Percentiles rank a stretch among this genome's conserved stretches.
These are phyloP conservation scores for Stegophylla sp. DNA, from an alignment of 2,888 invertebrate genomes.

Conservation along the genomic window DNA sequence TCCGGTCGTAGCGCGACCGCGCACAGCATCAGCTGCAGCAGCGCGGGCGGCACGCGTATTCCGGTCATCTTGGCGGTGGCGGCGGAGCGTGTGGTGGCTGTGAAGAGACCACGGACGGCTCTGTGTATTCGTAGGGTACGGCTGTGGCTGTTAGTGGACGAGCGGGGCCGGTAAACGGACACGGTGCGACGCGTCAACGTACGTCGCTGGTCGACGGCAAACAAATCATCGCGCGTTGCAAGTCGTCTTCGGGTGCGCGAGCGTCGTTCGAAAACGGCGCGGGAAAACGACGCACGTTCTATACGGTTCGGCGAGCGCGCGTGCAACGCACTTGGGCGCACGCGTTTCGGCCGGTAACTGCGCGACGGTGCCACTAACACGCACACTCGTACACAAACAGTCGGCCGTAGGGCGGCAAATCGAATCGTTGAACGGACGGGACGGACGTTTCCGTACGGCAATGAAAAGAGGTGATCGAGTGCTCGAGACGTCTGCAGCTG, in stretches of 20 bases:
- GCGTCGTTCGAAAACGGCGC: neutral
- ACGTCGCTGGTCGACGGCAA: conserved; percentile 11
- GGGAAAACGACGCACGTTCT: neutral
- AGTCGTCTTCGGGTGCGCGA: too few relatives aligned
- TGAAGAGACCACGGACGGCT: neutral
- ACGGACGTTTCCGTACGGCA: too few relatives aligned
- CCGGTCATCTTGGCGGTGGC: too few relatives aligned
- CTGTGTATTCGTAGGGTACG: neutral
- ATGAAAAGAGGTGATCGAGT: neutral
- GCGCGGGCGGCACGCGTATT: neutral
- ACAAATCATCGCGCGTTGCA: neutral
- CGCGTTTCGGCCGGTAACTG: too few relatives aligned
- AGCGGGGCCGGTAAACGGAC: too few relatives aligned
- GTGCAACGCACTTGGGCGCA: too few relatives aligned
- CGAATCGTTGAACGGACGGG: neutral
- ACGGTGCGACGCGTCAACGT: neutral
- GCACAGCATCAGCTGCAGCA: conserved; percentile 43
- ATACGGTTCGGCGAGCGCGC: too few relatives aligned
- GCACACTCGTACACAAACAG: too few relatives aligned
- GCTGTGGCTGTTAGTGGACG: neutral
- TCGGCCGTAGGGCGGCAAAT: too few relatives aligned
- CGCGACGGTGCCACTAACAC: too few relatives aligned
- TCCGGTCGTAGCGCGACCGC: conserved; percentile 35
- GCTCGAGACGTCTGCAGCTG: conserved; percentile 21
- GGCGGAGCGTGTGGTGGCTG: neutral